Evolutionary conservation across 2,113 vertebrate genomes (phyloP).

Genomic region (Antigone vipio): DNA sequence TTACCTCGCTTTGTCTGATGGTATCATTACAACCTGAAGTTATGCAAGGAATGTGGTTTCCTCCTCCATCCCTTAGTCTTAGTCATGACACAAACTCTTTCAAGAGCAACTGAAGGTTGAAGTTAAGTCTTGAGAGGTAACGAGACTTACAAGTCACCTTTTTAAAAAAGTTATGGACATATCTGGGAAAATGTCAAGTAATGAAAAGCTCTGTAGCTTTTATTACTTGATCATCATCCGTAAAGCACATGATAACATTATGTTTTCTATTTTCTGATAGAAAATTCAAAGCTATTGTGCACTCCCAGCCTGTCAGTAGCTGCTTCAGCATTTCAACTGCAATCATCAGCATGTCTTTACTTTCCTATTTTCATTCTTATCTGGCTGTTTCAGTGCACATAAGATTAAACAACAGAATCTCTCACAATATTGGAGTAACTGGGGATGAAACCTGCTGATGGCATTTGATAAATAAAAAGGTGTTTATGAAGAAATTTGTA

Average conservation of each 20-base stretch:
- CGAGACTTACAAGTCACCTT: neutral
- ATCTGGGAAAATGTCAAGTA: neutral
- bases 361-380: neutral
- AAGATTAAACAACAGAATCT: neutral
- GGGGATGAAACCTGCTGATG: neutral
- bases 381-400: neutral
- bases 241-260: neutral
- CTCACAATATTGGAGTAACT: neutral
- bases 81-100: neutral
- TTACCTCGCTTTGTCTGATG: neutral
- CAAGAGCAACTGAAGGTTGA: neutral
- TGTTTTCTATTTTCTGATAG: neutral
- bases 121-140: neutral
- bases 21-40: neutral
- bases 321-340: neutral
- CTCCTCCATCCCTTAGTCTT: neutral
- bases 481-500: neutral
- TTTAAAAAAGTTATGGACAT: neutral
- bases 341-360: neutral
- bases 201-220: neutral
- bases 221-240: neutral
- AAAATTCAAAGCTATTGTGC: neutral
- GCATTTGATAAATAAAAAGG: neutral
- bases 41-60: conserved; percentile 25
- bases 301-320: neutral